Conservation (phyloP, 37 sponge, comb jelly and placozoan genomes). For the Ephydatia muelleri region DNA sequence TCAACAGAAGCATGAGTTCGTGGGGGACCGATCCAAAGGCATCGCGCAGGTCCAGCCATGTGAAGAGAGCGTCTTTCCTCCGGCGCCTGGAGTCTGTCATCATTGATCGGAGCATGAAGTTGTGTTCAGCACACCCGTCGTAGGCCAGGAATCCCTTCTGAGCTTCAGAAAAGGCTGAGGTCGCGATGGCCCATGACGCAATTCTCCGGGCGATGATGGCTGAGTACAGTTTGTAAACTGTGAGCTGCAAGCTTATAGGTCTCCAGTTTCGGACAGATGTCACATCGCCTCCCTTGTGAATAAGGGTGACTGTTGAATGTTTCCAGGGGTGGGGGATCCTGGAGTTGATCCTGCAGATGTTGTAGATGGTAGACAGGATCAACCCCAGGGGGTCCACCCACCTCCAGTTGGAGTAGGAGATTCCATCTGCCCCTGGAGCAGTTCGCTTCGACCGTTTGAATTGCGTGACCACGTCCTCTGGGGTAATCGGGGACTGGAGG, state of each 20-base stretch:
- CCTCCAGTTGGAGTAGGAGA: neutral
- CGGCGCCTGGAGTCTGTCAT: conserved; percentile 16
- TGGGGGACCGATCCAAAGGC: conserved; percentile 48
- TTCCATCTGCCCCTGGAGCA: conserved; percentile 17
- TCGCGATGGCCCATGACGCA: conserved; percentile 15
- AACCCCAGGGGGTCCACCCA: neutral
- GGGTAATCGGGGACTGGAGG: too few species aligned
- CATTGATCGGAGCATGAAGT: conserved; percentile 14
- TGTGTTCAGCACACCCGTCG: conserved; percentile 38
- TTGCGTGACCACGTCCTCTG: neutral
- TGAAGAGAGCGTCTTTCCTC: neutral
- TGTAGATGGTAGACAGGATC: neutral
- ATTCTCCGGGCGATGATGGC: conserved; percentile 33
- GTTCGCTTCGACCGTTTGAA: neutral
- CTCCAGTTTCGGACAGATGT: conserved; percentile 10
- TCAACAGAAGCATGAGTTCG: neutral
- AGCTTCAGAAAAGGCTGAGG: neutral
- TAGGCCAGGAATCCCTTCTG: conserved; percentile 46
- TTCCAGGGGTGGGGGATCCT: too few species aligned
- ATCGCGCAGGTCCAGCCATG: conserved; percentile 42
- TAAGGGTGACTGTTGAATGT: conserved; percentile 12
- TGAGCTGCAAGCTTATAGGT: conserved; percentile 38
- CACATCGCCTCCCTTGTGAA: conserved; percentile 15
- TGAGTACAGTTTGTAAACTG: conserved; percentile 39
- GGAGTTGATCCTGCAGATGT: too few species aligned